These are phyloP conservation scores for Aurelia sp. DNA, from an alignment of 30 jellyfish, hydroid and myxozoan species.

Conservation along the genomic window DNA sequence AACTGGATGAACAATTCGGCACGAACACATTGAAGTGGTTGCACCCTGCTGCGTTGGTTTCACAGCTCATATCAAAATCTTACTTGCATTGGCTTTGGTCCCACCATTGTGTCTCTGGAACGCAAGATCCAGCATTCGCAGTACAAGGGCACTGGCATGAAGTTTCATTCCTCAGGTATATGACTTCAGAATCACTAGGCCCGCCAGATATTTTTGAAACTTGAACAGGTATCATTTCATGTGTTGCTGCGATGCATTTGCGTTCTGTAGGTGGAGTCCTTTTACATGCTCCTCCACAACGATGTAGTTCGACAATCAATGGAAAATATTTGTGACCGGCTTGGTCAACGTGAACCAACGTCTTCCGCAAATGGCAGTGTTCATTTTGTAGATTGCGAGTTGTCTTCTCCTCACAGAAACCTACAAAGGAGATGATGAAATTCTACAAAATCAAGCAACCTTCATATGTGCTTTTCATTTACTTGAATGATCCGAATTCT, in stretches of 20 bases:
- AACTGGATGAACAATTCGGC: too few species aligned
- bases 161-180: conserved; percentile 47
- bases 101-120: conserved; percentile 26
- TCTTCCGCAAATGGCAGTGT: conserved; percentile 38
- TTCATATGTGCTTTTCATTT: not conserved
- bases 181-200: not conserved
- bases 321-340: conserved; percentile 34
- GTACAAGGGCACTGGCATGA: conserved; percentile 66
- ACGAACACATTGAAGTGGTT: too few species aligned
- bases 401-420: conserved; percentile 7
- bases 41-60: too few species aligned
- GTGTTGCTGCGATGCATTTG: conserved; percentile 29
- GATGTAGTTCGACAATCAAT: conserved; percentile 60
- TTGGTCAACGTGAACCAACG: conserved; percentile 46
- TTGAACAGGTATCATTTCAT: conserved; percentile 23
- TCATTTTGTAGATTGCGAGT: conserved; percentile 24
- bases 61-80: not conserved
- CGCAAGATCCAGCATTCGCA: conserved; percentile 29
- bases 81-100: conserved; percentile 56
- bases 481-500: not conserved
- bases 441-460: not conserved
- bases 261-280: conserved; percentile 29
- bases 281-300: conserved; percentile 58
- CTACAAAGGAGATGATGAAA: not conserved
- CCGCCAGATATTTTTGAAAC: conserved; percentile 13